Conservation (phyloP, 1,140 invertebrate genomes). For the Pseudomyrmex cubaensis region DNA sequence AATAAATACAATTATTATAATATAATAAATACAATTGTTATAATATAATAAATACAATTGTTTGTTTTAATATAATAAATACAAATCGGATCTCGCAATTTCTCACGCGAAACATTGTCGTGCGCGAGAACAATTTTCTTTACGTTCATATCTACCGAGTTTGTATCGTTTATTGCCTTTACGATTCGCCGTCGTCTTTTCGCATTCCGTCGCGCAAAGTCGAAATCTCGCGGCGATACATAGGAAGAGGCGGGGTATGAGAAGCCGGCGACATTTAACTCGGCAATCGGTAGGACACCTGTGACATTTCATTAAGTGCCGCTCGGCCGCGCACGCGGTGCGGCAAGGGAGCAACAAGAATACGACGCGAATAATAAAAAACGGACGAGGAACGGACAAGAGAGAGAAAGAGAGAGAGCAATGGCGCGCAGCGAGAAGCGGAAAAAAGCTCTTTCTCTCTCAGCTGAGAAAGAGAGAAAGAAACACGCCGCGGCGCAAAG, state of each 20-base stretch:
- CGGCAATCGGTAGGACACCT: slow-evolving; percentile 83
- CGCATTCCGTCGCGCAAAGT: slow-evolving; percentile 71
- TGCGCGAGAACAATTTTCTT: slow-evolving; percentile 25
- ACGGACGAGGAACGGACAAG: neutral
- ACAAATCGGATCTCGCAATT: neutral
- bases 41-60: neutral
- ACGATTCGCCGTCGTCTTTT: slow-evolving; percentile 62
- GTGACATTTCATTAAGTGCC: slow-evolving; percentile 85
- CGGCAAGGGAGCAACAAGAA: slow-evolving; percentile 32
- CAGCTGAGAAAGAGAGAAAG: slow-evolving; percentile 16
- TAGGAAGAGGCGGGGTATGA: slow-evolving; percentile 75
- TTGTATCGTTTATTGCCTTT: slow-evolving; percentile 11
- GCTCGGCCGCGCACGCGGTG: slow-evolving; percentile 59
- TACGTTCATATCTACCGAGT: neutral
- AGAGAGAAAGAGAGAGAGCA: slow-evolving; percentile 16
- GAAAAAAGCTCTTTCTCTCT: neutral
- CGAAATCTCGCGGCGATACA: slow-evolving; percentile 62
- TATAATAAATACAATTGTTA: no score
- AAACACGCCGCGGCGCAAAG: slow-evolving; percentile 75
- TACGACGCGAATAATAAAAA: slow-evolving; percentile 44
- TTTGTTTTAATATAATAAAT: neutral
- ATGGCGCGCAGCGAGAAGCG: slow-evolving; percentile 43
- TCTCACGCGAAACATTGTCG: slow-evolving; percentile 25
- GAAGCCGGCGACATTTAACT: slow-evolving; percentile 82
- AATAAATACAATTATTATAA: neutral